Conservation (phyloP, 1,140 invertebrate genomes). For the Anoplophora glabripennis region DNA sequence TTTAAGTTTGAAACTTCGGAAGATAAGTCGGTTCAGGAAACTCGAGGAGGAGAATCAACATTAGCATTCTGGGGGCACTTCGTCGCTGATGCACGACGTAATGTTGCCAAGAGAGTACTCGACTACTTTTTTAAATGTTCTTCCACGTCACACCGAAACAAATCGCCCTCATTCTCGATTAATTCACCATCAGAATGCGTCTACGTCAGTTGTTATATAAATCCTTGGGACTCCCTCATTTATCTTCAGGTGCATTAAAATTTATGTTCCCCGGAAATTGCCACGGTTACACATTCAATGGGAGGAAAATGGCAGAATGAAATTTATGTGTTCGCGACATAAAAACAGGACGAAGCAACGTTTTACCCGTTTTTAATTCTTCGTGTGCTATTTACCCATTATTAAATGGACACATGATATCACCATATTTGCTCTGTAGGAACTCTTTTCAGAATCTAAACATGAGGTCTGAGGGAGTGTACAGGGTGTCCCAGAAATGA, state of each 20-base stretch:
- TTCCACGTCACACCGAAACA: conserved; percentile 27
- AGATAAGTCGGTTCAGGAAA: too few relatives aligned
- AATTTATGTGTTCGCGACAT: neutral
- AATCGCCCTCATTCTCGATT: conserved; percentile 25
- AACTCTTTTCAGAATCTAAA: too few relatives aligned
- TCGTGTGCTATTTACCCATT: too few relatives aligned
- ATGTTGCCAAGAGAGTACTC: neutral
- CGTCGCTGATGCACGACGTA: conserved; percentile 12
- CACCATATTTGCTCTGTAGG: too few relatives aligned
- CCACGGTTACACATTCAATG: neutral
- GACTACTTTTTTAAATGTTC: conserved; percentile 17
- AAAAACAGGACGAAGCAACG: too few relatives aligned
- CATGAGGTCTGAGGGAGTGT: too few relatives aligned
- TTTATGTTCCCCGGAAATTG: neutral
- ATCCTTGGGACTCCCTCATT: conserved; percentile 11
- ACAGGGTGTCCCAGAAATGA: too few relatives aligned
- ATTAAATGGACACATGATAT: too few relatives aligned
- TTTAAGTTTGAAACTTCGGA: too few relatives aligned
- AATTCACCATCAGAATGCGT: conserved; percentile 22
- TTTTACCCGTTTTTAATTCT: too few relatives aligned
- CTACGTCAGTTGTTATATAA: conserved; percentile 8
- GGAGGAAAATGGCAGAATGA: neutral
- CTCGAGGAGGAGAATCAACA: conserved; percentile 8
- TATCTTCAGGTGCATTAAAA: conserved; percentile 14
- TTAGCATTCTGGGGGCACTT: conserved; percentile 16